Evolutionary conservation across 35 echinoderm and acorn worm species (phyloP).

Genomic region (Apostichopus parvimensis): DNA sequence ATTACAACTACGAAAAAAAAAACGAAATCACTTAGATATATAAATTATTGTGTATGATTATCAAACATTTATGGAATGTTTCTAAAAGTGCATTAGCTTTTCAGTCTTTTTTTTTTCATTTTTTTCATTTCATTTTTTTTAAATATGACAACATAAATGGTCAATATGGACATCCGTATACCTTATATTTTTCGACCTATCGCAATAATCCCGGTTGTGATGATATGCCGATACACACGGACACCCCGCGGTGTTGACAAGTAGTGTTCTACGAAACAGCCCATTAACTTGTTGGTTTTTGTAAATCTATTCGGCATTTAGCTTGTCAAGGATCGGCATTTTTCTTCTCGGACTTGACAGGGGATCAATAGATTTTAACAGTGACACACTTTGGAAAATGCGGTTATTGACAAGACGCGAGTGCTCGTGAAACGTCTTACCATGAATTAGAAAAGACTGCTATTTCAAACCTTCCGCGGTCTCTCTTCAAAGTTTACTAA

Average conservation of each 20-base stretch:
- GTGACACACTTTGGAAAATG: background rate
- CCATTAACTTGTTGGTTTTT: slow-evolving; percentile 18
- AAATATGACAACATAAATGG: background rate
- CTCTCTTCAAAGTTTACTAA: background rate
- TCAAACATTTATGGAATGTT: too few species aligned
- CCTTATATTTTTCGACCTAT: background rate
- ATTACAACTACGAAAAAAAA: too few species aligned
- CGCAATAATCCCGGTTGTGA: background rate
- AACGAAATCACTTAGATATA: too few species aligned
- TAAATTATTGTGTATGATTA: too few species aligned
- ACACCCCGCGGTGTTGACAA: background rate
- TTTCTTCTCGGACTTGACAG: background rate
- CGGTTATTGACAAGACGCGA: background rate
- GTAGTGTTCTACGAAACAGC: background rate
- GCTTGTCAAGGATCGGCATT: slow-evolving; percentile 13
- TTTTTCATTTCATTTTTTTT: background rate
- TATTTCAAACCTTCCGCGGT: slow-evolving; percentile 1
- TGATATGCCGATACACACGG: background rate
- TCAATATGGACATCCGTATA: slow-evolving; percentile 9
- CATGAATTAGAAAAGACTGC: background rate
- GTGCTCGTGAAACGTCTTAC: background rate
- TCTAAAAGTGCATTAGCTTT: too few species aligned
- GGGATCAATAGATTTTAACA: background rate
- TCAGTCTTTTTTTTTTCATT: too few species aligned
- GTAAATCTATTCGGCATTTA: background rate